A percentile compares a stretch with the other conserved stretches of the same genome.
phyloP scores from a whole-genome alignment of 1,140 invertebrate genomes.

The Ctenoplectra terminalis region DNA sequence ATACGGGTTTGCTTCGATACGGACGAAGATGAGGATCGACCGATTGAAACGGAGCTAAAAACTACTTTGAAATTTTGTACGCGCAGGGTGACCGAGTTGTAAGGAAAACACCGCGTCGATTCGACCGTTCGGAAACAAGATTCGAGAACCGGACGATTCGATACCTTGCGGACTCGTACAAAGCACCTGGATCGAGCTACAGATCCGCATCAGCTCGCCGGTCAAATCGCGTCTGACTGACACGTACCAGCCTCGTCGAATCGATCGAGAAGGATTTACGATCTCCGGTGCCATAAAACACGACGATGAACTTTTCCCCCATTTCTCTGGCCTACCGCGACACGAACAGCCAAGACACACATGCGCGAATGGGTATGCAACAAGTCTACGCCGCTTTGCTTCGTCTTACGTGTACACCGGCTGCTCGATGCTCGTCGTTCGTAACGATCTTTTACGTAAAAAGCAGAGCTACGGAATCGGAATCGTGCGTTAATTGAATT shows the following conservation, averaged over 20 bases:
- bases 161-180: background rate
- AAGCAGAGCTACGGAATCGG: background rate
- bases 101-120: too few species aligned
- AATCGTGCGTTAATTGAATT: background rate
- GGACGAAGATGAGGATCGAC: too few species aligned
- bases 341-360: constrained; percentile 19
- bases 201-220: background rate
- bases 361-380: constrained; percentile 55
- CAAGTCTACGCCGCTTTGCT: constrained; percentile 53
- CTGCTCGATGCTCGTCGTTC: background rate
- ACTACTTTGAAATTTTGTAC: too few species aligned
- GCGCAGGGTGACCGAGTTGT: too few species aligned
- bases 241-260: background rate
- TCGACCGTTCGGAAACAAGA: too few species aligned
- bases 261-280: constrained; percentile 30
- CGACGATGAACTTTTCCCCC: constrained; percentile 25
- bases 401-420: constrained; percentile 36
- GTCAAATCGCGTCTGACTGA: background rate
- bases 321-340: constrained; percentile 40
- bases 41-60: too few species aligned
- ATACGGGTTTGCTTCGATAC: too few species aligned
- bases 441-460: background rate
- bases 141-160: too few species aligned
- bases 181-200: background rate
- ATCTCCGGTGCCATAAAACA: background rate